phyloP scores from a whole-genome alignment of 2,113 vertebrate species.

The Hipposideros armiger region DNA sequence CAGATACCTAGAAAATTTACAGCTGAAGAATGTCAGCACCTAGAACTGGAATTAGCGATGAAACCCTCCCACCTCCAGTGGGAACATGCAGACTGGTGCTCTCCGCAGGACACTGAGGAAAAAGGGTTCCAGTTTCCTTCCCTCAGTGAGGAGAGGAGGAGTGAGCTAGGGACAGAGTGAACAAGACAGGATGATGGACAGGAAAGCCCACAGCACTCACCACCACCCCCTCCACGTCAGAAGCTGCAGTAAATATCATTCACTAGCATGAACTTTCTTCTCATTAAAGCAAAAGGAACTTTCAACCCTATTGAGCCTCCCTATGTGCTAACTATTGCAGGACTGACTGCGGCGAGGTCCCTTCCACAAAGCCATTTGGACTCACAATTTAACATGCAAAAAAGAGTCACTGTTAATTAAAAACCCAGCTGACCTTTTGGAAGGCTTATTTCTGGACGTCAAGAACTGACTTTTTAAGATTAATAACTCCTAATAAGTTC shows the following conservation, averaged over 20 bases:
- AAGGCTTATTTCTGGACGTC: slow-evolving; percentile 62
- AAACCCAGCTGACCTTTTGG: slow-evolving; percentile 66
- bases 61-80: neutral
- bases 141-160: neutral
- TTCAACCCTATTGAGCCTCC: neutral
- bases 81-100: fast-evolving
- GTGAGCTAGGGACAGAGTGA: neutral
- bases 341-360: neutral
- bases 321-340: slow-evolving; percentile 20
- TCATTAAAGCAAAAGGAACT: slow-evolving; percentile 50
- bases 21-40: neutral
- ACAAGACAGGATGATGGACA: neutral
- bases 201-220: neutral
- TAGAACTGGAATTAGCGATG: neutral
- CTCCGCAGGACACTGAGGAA: neutral
- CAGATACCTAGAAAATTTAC: neutral
- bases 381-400: slow-evolving; percentile 47
- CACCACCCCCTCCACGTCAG: fast-evolving
- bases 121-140: neutral
- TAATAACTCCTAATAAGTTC: slow-evolving; percentile 23
- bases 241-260: neutral
- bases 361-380: neutral
- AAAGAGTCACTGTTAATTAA: slow-evolving; percentile 63
- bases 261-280: neutral
- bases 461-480: slow-evolving; percentile 59